phyloP scores from a whole-genome alignment of 2,888 invertebrate genomes.

The Pyrrhosoma nymphula region DNA sequence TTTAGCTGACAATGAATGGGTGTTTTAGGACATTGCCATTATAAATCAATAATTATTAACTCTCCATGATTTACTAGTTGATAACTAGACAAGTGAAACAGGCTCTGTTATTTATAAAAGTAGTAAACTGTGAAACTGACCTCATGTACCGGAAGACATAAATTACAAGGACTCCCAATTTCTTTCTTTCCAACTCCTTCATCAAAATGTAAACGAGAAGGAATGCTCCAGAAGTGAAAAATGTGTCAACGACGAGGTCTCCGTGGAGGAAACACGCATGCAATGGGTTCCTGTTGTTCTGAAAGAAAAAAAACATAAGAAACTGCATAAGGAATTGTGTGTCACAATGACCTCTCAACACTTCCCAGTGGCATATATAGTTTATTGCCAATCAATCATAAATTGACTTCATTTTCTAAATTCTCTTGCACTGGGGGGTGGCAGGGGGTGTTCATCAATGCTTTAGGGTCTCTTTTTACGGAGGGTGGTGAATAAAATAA shows the following conservation, averaged over 20 bases:
- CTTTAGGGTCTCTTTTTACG: too few relatives aligned
- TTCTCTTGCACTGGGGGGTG: too few relatives aligned
- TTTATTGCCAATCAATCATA: neutral
- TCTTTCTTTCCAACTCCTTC: constrained; percentile 77
- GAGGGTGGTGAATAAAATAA: too few relatives aligned
- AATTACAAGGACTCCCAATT: constrained; percentile 79
- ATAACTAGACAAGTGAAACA: too few relatives aligned
- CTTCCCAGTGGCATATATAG: neutral
- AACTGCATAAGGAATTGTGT: neutral
- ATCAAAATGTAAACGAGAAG: constrained; percentile 80
- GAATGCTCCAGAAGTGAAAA: constrained; percentile 83
- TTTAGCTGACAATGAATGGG: too few relatives aligned
- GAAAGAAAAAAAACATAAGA: constrained; percentile 70
- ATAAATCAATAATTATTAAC: too few relatives aligned
- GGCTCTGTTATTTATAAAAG: too few relatives aligned
- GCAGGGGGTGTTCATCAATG: too few relatives aligned
- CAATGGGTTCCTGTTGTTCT: constrained; percentile 77
- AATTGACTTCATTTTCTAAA: too few relatives aligned
- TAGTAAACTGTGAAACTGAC: constrained; percentile 76
- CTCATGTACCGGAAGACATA: constrained; percentile 82
- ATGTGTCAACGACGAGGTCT: constrained; percentile 84
- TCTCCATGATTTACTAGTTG: too few relatives aligned
- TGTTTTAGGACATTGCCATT: too few relatives aligned
- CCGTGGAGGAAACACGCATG: constrained; percentile 81
- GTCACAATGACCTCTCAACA: neutral